Conservation (phyloP, 2,113 vertebrate genomes). For the Ovibos moschatus region DNA sequence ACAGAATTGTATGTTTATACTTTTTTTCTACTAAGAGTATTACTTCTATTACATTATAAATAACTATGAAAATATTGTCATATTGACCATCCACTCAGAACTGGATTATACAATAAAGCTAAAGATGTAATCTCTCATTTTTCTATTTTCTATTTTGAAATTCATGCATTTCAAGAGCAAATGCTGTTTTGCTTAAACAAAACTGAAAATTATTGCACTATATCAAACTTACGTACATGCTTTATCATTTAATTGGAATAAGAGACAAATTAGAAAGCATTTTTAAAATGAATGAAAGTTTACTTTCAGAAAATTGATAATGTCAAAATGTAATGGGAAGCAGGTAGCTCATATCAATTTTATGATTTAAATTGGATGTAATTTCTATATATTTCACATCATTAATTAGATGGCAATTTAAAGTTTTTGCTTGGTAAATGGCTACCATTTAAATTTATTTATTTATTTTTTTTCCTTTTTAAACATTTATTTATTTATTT, state of each 20-base stretch:
- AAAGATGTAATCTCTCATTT: neutral
- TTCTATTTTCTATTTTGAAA: neutral
- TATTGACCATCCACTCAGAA: neutral
- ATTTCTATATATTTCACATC: neutral
- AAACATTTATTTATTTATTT: no score
- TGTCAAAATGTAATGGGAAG: neutral
- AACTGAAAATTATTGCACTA: neutral
- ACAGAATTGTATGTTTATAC: neutral
- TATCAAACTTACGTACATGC: neutral
- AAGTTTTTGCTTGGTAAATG: neutral
- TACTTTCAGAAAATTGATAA: neutral
- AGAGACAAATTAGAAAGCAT: neutral
- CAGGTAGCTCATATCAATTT: neutral
- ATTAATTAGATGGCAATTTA: conserved; percentile 40
- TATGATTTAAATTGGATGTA: conserved; percentile 38
- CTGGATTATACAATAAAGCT: neutral
- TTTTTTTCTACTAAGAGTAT: neutral
- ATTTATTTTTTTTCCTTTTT: no score
- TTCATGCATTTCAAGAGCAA: neutral
- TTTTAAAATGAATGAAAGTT: conserved; percentile 25
- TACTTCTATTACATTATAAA: neutral
- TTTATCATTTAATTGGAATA: conserved; percentile 42
- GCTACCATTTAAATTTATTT: conserved; percentile 28
- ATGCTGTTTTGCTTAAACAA: neutral
- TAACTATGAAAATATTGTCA: neutral